These are phyloP conservation scores for Pandemis cinnamomeana DNA, from an alignment of 2,888 invertebrate genomes.

Conservation along the genomic window DNA sequence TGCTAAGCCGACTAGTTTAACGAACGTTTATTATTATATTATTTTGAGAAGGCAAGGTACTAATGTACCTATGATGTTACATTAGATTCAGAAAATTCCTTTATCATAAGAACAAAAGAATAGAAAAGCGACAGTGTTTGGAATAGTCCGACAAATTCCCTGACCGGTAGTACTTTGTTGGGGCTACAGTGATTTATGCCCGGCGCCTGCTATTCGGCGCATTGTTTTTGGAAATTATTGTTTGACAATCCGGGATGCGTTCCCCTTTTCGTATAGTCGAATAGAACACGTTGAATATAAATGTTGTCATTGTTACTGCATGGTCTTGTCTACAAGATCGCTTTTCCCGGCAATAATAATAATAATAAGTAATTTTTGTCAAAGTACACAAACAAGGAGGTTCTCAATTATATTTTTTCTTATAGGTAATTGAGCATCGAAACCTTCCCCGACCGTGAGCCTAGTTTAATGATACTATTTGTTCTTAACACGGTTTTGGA, in stretches of 20 bases:
- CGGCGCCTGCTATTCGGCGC: conserved; percentile 29
- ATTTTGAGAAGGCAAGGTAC: no score
- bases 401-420: no score
- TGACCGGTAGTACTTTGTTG: conserved; percentile 22
- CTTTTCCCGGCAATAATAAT: not conserved
- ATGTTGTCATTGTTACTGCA: conserved; percentile 23
- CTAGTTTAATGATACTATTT: no score
- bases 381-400: no score
- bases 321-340: not conserved
- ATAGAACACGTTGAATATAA: conserved; percentile 9
- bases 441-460: no score
- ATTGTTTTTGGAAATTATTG: conserved; percentile 30
- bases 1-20: no score
- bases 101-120: conserved; percentile 4
- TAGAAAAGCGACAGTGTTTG: conserved; percentile 10
- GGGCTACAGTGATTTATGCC: conserved; percentile 24
- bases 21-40: no score
- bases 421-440: no score
- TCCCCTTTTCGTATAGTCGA: conserved; percentile 6
- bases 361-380: no score
- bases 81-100: not conserved
- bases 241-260: conserved; percentile 9
- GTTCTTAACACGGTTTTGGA: no score
- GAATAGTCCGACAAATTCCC: conserved; percentile 22
- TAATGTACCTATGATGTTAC: not conserved